Percentiles rank a stretch among this genome's conserved stretches.
Conservation (phyloP, 1,140 invertebrate species). For the Aporrectodea caliginosa region DNA sequence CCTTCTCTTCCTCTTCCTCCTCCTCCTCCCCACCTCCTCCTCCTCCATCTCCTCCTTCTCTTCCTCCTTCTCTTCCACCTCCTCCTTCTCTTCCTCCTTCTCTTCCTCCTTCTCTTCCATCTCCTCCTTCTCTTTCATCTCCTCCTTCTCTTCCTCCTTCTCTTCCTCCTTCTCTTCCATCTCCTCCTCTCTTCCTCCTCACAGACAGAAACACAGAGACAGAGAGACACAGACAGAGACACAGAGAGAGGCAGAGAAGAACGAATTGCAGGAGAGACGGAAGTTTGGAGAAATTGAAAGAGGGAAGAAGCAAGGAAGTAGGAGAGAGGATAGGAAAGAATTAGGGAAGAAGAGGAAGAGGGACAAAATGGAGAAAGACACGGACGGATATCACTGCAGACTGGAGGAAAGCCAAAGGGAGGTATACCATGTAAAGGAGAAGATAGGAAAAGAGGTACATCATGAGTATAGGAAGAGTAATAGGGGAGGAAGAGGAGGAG, state of each 20-base stretch:
- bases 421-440: no score
- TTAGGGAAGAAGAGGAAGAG: no score
- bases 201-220: neutral
- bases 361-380: no score
- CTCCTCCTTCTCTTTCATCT: neutral
- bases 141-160: neutral
- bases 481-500: neutral
- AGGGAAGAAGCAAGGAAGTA: no score
- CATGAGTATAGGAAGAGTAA: neutral
- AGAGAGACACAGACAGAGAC: neutral
- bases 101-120: neutral
- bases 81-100: neutral
- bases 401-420: no score
- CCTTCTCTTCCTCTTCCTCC: neutral
- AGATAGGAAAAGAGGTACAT: neutral
- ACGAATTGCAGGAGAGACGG: neutral
- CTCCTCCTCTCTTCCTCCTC: neutral
- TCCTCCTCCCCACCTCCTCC: neutral
- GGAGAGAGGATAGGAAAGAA: no score
- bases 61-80: neutral
- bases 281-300: no score
- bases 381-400: no score
- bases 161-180: neutral
- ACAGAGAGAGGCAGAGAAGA: neutral
- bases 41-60: neutral